These are phyloP conservation scores for Rhegmatorhina hoffmannsi DNA, from an alignment of 2,113 vertebrate genomes.

Conservation along the genomic window DNA sequence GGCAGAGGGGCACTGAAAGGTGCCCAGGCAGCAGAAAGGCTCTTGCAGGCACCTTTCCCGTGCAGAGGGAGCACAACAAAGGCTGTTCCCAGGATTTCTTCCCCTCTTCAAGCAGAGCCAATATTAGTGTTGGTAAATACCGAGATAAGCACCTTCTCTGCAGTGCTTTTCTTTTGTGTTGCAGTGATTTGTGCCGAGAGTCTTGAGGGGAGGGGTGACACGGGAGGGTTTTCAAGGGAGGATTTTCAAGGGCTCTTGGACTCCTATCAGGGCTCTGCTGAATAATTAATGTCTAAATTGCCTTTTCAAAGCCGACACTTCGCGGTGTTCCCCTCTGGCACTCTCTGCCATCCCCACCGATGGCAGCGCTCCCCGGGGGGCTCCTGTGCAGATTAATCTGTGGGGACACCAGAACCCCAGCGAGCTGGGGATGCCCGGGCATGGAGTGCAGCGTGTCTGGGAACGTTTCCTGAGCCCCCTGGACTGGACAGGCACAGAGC, in stretches of 20 bases:
- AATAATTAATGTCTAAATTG: slow-evolving; percentile 36
- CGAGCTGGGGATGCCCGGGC: slow-evolving; percentile 16
- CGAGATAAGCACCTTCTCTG: not conserved
- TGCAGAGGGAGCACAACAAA: not conserved
- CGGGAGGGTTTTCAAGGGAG: not conserved
- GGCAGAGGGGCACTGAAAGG: not conserved
- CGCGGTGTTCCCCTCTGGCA: not conserved
- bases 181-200: not conserved
- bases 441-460: not conserved
- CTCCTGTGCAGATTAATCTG: slow-evolving; percentile 37
- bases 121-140: not conserved
- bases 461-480: not conserved
- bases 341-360: not conserved
- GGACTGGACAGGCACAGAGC: not conserved
- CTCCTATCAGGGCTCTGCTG: not conserved
- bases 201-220: not conserved
- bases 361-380: slow-evolving; percentile 12
- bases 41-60: not conserved
- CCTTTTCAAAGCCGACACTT: slow-evolving; percentile 20
- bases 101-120: not conserved
- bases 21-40: not conserved
- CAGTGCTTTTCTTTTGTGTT: not conserved
- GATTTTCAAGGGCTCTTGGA: slow-evolving; percentile 15
- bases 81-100: not conserved
- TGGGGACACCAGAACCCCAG: not conserved